Evolutionary conservation across 1,140 invertebrate genomes (phyloP).

Genomic region (Camponotus vicinus): DNA sequence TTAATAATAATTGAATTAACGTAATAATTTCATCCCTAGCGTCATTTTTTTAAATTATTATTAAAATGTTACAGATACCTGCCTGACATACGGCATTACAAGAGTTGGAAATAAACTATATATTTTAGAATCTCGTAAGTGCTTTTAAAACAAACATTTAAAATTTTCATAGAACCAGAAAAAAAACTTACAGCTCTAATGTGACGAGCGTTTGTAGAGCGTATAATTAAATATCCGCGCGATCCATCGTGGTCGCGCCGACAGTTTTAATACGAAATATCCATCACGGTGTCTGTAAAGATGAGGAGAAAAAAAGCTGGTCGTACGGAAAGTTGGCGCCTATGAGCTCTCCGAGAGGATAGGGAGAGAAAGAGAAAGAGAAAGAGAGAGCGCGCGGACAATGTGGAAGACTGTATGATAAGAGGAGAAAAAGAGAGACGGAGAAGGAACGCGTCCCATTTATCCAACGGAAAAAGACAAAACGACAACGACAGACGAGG

Average conservation of each 20-base stretch:
- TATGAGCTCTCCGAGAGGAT: conserved; percentile 30
- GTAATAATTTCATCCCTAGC: conserved; percentile 18
- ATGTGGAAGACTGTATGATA: conserved; percentile 64
- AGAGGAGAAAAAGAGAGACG: conserved; percentile 63
- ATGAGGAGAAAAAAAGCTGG: conserved; percentile 9
- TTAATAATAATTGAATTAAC: conserved; percentile 43
- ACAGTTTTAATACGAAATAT: conserved; percentile 63
- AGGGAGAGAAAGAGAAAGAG: background rate
- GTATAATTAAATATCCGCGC: conserved; percentile 58
- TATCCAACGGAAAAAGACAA: conserved; percentile 62
- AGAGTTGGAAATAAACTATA: background rate
- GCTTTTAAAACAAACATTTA: background rate
- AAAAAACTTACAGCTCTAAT: background rate
- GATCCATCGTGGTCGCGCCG: conserved; percentile 54
- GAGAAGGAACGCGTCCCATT: conserved; percentile 65
- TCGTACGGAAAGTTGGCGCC: conserved; percentile 42
- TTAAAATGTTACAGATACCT: background rate
- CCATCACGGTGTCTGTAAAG: conserved; percentile 57
- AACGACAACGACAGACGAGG: no score
- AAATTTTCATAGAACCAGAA: background rate
- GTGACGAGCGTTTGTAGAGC: background rate
- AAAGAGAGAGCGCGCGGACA: background rate
- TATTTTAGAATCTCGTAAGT: background rate
- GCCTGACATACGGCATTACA: background rate
- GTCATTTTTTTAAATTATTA: background rate